These are phyloP conservation scores for Carassius gibelio DNA, from an alignment of 2,113 vertebrate genomes.

Conservation along the genomic window DNA sequence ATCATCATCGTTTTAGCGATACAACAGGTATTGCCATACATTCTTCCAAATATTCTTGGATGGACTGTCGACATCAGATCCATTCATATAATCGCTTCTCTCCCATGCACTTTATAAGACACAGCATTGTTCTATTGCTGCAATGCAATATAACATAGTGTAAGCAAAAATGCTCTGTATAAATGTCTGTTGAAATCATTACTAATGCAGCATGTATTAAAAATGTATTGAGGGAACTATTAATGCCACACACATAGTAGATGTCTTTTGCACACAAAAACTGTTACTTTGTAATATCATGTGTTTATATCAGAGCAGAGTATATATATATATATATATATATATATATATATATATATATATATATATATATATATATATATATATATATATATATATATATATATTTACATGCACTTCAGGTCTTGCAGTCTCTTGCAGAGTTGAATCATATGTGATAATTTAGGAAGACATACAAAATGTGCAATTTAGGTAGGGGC, in stretches of 20 bases:
- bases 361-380: no score
- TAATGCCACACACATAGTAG: background rate
- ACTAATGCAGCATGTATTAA: slow-evolving; percentile 35
- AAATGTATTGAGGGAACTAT: slow-evolving; percentile 24
- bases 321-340: no score
- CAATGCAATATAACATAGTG: slow-evolving; percentile 16
- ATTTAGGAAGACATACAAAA: no score
- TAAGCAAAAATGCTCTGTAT: slow-evolving; percentile 30
- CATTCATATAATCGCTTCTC: background rate
- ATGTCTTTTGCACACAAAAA: background rate
- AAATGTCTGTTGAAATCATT: slow-evolving; percentile 21
- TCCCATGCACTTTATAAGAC: background rate
- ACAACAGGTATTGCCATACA: background rate
- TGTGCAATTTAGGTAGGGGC: no score
- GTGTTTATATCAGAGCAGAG: background rate
- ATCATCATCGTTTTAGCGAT: background rate
- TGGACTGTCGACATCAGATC: slow-evolving; percentile 5
- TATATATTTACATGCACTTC: no score
- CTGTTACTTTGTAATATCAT: background rate
- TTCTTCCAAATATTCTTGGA: slow-evolving; percentile 12
- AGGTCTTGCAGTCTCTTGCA: no score
- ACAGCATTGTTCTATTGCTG: slow-evolving; percentile 10
- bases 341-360: no score
- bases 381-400: no score
- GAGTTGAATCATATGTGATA: no score